phyloP scores from a whole-genome alignment of 2,888 invertebrate species.

The Rhogogaster chlorosoma region DNA sequence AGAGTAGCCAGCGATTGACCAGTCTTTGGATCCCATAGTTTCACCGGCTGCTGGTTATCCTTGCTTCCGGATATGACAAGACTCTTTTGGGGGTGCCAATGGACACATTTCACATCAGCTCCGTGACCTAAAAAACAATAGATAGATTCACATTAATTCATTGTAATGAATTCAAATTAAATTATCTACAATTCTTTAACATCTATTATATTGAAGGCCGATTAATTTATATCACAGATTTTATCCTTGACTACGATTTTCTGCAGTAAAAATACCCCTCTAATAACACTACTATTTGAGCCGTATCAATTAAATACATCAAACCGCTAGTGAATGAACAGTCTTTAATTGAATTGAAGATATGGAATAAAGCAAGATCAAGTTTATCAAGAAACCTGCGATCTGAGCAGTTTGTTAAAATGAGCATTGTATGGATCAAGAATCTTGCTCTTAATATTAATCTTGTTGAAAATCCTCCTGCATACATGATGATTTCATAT shows the following conservation, averaged over 20 bases:
- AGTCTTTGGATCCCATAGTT: constrained; percentile 99
- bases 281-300: neutral
- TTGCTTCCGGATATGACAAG: constrained; percentile 99
- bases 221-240: neutral
- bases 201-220: neutral
- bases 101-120: constrained; percentile 99
- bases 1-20: constrained; percentile 97
- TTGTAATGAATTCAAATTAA: neutral
- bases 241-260: neutral
- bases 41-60: constrained; percentile 99
- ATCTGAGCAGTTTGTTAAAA: neutral
- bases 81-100: constrained; percentile 99
- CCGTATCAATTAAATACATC: neutral
- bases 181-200: neutral
- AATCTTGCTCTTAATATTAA: neutral
- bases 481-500: neutral
- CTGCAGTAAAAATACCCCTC: neutral
- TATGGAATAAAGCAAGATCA: neutral
- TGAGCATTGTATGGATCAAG: neutral
- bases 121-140: constrained; percentile 87
- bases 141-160: neutral
- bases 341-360: neutral
- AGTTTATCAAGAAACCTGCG: neutral
- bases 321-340: neutral
- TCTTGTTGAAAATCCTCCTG: neutral